phyloP scores from a whole-genome alignment of 2,797 vertebrate species.

The Menidia menidia region DNA sequence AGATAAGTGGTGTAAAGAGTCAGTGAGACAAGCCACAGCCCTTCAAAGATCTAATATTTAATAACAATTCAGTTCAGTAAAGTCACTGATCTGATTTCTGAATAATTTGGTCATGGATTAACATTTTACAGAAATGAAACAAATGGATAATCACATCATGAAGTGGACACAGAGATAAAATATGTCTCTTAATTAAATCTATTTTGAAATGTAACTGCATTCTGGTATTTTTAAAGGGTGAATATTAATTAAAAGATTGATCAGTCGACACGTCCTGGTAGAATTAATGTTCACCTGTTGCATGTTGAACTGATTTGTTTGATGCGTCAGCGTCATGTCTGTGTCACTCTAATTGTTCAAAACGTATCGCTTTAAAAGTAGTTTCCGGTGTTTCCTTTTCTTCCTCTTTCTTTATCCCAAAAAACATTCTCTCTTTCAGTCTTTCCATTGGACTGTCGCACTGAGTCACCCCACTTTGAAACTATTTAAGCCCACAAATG shows the following conservation, averaged over 20 bases:
- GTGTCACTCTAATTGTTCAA: too few relatives aligned
- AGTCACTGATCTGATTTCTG: neutral
- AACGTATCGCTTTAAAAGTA: too few relatives aligned
- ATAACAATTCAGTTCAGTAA: neutral
- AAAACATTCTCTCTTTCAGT: neutral
- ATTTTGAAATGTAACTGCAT: too few relatives aligned
- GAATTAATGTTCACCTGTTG: too few relatives aligned
- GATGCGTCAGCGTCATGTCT: too few relatives aligned
- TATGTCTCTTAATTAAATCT: neutral
- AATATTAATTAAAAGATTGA: too few relatives aligned
- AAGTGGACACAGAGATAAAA: neutral
- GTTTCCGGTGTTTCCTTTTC: too few relatives aligned
- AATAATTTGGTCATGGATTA: neutral
- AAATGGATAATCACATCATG: too few relatives aligned
- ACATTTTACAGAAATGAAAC: neutral
- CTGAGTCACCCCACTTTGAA: slow-evolving; percentile 3
- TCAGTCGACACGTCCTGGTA: too few relatives aligned
- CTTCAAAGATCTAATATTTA: too few relatives aligned
- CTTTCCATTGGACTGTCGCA: slow-evolving; percentile 14
- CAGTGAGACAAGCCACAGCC: neutral
- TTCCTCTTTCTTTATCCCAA: slow-evolving; percentile 2
- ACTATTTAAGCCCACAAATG: slow-evolving; percentile 53
- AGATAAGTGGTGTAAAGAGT: neutral
- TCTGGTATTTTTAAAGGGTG: too few relatives aligned
- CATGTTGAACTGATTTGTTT: too few relatives aligned